Conservation (phyloP, 2,888 invertebrate species). For the Drosophila seclusa region DNA sequence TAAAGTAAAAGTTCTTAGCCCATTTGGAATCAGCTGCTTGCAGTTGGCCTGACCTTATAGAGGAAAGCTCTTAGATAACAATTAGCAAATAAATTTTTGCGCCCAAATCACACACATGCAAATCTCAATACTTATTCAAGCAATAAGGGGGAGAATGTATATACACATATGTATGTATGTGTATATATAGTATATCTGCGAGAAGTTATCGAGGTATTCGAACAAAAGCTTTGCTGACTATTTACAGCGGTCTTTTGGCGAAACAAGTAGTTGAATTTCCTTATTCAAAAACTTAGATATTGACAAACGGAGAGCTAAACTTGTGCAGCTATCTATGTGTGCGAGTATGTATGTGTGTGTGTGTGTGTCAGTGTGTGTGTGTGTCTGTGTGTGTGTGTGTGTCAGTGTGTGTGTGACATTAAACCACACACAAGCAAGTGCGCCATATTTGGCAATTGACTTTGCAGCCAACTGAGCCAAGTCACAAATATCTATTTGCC, state of each 20-base stretch:
- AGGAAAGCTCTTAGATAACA: constrained; percentile 55
- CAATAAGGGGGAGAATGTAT: constrained; percentile 42
- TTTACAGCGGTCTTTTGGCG: constrained; percentile 66
- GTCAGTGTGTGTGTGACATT: constrained; percentile 66
- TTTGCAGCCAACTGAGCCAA: constrained; percentile 73
- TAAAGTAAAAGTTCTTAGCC: constrained; percentile 4
- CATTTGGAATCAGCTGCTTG: neutral
- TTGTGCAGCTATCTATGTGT: constrained; percentile 46
- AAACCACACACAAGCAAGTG: constrained; percentile 74
- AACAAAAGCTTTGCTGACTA: constrained; percentile 57
- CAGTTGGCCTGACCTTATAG: constrained; percentile 37
- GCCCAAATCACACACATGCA: constrained; percentile 51
- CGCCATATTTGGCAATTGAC: constrained; percentile 82
- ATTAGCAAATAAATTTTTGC: constrained; percentile 65
- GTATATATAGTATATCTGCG: constrained; percentile 20
- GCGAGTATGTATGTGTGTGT: constrained; percentile 29
- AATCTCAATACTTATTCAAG: constrained; percentile 49
- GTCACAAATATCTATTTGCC: constrained; percentile 53
- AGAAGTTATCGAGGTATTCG: constrained; percentile 40
- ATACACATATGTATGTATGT: constrained; percentile 4
- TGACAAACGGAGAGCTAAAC: constrained; percentile 73
- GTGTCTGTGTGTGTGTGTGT: constrained; percentile 36
- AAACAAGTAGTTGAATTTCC: constrained; percentile 80
- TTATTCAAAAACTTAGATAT: constrained; percentile 73
- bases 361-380: constrained; percentile 42